These are phyloP conservation scores for Erinaceus europaeus DNA, from an alignment of 2,113 vertebrate genomes.

Conservation along the genomic window DNA sequence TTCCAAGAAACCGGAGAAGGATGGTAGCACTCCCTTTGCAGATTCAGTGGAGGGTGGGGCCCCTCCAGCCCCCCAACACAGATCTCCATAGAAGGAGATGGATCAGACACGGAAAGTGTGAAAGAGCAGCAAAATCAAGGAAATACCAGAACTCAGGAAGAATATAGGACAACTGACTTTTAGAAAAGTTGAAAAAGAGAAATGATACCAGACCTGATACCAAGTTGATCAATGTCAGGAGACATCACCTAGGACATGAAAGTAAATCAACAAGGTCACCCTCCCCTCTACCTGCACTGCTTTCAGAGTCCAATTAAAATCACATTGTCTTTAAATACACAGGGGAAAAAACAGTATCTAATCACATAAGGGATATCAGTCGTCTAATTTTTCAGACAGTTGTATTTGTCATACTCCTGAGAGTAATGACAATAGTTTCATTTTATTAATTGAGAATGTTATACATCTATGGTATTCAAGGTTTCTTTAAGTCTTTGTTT, in stretches of 20 bases:
- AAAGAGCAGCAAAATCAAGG: not conserved
- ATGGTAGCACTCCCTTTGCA: too few relatives aligned
- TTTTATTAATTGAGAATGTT: constrained; percentile 79
- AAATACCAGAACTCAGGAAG: not conserved
- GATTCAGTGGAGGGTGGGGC: too few relatives aligned
- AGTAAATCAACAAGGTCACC: not conserved
- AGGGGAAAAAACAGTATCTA: constrained; percentile 36
- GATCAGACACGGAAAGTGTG: not conserved
- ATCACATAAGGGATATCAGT: constrained; percentile 51
- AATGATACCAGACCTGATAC: not conserved
- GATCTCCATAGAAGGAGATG: too few relatives aligned
- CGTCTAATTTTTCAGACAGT: constrained; percentile 63
- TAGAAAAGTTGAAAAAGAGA: constrained; percentile 35
- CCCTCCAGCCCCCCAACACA: too few relatives aligned
- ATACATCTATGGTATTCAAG: constrained; percentile 52
- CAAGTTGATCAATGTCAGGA: not conserved
- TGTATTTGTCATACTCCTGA: constrained; percentile 73
- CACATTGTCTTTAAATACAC: constrained; percentile 43
- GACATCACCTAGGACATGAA: not conserved
- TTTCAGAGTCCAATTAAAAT: constrained; percentile 47
- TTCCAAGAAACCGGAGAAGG: too few relatives aligned
- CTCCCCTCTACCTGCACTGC: not conserved
- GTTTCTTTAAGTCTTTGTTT: constrained; percentile 7
- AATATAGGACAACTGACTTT: not conserved
- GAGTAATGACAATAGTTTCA: constrained; percentile 48